Conservation (phyloP, 2,113 vertebrate genomes). For the Pomatorhinus ruficollis region DNA sequence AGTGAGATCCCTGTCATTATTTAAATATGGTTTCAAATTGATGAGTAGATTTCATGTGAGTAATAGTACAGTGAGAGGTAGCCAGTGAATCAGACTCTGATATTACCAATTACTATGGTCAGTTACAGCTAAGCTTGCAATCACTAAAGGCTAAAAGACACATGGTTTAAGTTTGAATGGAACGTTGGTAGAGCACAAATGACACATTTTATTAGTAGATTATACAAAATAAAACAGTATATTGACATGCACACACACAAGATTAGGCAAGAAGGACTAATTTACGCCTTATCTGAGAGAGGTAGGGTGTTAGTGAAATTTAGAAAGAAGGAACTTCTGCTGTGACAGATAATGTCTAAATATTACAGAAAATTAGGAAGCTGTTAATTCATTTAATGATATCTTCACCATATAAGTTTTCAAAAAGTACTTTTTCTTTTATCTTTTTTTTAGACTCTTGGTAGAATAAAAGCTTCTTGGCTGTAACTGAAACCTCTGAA, state of each 20-base stretch:
- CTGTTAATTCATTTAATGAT: not conserved
- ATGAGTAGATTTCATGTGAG: not conserved
- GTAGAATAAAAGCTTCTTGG: not conserved
- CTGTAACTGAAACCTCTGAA: not conserved
- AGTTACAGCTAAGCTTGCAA: not conserved
- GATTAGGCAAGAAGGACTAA: not conserved
- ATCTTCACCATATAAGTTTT: not conserved
- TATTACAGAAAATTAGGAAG: not conserved
- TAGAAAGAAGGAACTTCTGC: not conserved
- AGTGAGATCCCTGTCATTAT: not conserved
- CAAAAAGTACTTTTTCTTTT: not conserved
- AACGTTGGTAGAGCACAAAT: not conserved
- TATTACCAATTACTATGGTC: not conserved
- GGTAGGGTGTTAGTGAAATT: not conserved
- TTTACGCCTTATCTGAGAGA: not conserved
- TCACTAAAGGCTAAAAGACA: not conserved
- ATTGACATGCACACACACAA: not conserved
- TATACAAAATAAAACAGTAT: not conserved
- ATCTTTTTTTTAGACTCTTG: not conserved
- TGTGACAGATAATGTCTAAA: not conserved
- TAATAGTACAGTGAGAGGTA: not conserved
- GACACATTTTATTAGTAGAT: not conserved
- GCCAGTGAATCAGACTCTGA: not conserved
- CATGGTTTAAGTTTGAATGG: not conserved
- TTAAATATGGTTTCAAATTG: not conserved